Base-by-base conservation (phyloP, 2,113 vertebrate genomes). In the Colossoma macropomum region DNA sequence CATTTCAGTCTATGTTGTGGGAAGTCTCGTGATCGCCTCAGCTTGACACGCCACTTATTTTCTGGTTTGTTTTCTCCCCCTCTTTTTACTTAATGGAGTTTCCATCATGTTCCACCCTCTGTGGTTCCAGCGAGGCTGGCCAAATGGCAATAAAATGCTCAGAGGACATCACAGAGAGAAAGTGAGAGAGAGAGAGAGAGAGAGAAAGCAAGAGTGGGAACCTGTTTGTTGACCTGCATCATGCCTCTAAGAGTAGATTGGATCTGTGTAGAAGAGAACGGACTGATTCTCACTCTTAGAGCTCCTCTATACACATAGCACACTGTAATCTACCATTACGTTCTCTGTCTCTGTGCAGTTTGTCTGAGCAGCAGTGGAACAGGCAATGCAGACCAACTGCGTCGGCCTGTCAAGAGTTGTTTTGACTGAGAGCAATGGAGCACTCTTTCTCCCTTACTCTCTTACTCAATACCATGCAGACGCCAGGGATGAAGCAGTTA, bases 361-460 rank as follows among this genome's bases (percentile, higher is more conserved):
- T 86, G 85, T 81, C 86, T 86, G 76, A 77, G 56, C 50, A 84
- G 86, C 73, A 86, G 63, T 70, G 78, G 73, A 84, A 52, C 63
- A 77, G 87, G 84, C 88, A 86, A 87, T 52, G 25, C 60, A 70
- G 59, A 87, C 87, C 87, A 91, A 91, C 88, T 91, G 85, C 85
- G 87, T 81, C 72, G 75, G 78, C 82, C 84, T 84, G 81, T 86
- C 89, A 87, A 84, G 87, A 87, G 80, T 90, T 92, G 91, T 93
- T 94, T 93, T 93, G 92, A 94, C 92, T 90, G 91, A 88, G 87
- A 89, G 89, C 89, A 90, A 73, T 92, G 89, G 88, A 87, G 89
- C 91, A 86, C 89, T 81, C 87, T 80, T 76, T 89, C 70, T 90
- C 89, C 85, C 87, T 48, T 25, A 75, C 86, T 84, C 84, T 54